Conservation (phyloP, 2,113 vertebrate species). For the Aplodontia rufa region DNA sequence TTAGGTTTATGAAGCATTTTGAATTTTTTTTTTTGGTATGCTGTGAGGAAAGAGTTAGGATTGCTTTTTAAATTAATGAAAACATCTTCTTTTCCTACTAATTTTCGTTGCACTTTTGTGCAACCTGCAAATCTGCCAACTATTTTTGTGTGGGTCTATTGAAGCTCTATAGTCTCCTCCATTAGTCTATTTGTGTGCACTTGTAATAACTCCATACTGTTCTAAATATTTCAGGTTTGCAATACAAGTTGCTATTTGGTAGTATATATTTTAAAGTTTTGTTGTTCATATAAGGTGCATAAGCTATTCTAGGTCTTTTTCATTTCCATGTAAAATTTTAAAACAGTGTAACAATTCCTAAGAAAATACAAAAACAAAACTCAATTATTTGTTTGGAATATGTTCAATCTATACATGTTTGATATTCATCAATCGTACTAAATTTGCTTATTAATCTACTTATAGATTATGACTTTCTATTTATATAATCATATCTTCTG, state of each 20-base stretch:
- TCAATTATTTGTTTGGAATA: not conserved
- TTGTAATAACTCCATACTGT: not conserved
- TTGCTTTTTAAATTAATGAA: not conserved
- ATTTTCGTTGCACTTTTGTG: not conserved
- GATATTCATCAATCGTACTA: not conserved
- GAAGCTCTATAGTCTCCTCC: not conserved
- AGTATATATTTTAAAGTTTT: not conserved
- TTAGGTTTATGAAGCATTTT: not conserved
- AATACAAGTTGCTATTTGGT: not conserved
- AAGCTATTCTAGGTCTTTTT: not conserved
- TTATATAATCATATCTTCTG: not conserved
- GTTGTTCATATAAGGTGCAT: not conserved
- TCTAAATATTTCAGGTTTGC: not conserved
- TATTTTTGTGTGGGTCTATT: not conserved
- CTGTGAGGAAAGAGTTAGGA: not conserved
- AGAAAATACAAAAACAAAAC: not conserved
- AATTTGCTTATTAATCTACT: not conserved
- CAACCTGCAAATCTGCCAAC: not conserved
- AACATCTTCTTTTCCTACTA: not conserved
- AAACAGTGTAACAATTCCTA: not conserved
- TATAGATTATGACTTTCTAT: not conserved
- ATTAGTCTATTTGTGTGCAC: not conserved
- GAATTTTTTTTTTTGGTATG: not conserved
- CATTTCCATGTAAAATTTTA: not conserved
- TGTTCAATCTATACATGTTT: not conserved